phyloP scores from a whole-genome alignment of 2,797 vertebrate species.

The Stomatorhinus walkeri region DNA sequence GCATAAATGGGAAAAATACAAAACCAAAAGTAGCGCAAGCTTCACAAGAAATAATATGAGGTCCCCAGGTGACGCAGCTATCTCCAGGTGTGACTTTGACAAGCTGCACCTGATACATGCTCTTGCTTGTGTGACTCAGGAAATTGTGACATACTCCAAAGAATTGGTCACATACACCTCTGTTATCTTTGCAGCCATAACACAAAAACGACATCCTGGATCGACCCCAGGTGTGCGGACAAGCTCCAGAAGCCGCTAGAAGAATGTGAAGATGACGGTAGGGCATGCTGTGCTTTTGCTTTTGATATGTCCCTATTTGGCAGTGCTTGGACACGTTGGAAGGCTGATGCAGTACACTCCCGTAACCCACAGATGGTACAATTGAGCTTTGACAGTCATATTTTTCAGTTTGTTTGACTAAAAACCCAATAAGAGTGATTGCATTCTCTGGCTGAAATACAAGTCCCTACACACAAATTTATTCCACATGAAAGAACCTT shows the following conservation, averaged over 20 bases:
- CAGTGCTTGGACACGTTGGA: neutral
- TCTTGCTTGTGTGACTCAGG: neutral
- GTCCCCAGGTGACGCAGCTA: neutral
- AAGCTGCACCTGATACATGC: neutral
- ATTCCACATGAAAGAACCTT: neutral
- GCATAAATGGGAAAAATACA: neutral
- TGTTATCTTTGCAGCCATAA: slow-evolving; percentile 80
- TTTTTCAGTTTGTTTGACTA: neutral
- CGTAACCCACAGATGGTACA: slow-evolving; percentile 30
- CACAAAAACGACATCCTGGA: slow-evolving; percentile 98
- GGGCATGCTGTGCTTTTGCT: slow-evolving; percentile 41
- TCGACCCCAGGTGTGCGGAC: slow-evolving; percentile 94
- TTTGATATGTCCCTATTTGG: neutral
- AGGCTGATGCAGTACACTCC: neutral
- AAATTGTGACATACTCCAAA: neutral
- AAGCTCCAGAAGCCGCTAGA: slow-evolving; percentile 89
- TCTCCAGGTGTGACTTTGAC: neutral
- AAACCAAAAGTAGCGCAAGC: neutral
- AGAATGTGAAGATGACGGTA: slow-evolving; percentile 99
- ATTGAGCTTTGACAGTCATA: slow-evolving; percentile 21
- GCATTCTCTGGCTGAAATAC: neutral
- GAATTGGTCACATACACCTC: neutral
- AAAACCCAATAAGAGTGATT: neutral
- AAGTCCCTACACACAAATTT: neutral
- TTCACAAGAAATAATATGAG: neutral